Evolutionary conservation across 2,888 invertebrate genomes (phyloP).

Genomic region (Yponomeuta sedellus): DNA sequence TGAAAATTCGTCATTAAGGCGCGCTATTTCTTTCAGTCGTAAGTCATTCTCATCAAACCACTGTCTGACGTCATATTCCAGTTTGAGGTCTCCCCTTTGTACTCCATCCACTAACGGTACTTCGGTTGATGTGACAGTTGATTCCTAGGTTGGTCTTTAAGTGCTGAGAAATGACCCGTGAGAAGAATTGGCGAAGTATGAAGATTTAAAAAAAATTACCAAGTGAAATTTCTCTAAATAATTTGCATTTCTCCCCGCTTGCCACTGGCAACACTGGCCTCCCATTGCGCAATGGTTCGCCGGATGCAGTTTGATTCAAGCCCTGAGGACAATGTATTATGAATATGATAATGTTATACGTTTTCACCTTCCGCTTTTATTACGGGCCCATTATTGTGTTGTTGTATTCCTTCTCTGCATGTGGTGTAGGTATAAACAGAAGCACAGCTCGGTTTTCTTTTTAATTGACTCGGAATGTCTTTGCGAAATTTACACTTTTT

Average conservation of each 20-base stretch:
- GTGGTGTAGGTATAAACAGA: not conserved
- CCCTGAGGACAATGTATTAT: constrained; percentile 23
- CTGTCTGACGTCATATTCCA: too few species aligned
- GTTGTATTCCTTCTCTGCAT: not conserved
- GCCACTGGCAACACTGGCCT: not conserved
- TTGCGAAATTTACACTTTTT: too few species aligned
- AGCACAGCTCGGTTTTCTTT: not conserved
- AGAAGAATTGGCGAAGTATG: not conserved
- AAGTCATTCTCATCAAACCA: too few species aligned
- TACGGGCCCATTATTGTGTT: not conserved
- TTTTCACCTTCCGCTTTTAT: constrained; percentile 41
- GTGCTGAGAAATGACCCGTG: too few species aligned
- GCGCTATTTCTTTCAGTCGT: too few species aligned
- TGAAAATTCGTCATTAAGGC: too few species aligned
- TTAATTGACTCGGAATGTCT: too few species aligned
- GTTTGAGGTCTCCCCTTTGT: too few species aligned
- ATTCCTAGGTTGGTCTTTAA: too few species aligned
- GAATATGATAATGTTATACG: constrained; percentile 48
- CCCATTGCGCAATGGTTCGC: not conserved
- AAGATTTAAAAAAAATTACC: not conserved
- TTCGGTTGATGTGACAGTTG: too few species aligned
- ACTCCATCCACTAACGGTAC: too few species aligned
- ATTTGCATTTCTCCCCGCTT: not conserved
- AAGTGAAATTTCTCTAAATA: not conserved
- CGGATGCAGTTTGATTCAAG: constrained; percentile 22